Base-by-base conservation (phyloP, 2,888 invertebrate species). In the Lasioglossum villosulum region DNA sequence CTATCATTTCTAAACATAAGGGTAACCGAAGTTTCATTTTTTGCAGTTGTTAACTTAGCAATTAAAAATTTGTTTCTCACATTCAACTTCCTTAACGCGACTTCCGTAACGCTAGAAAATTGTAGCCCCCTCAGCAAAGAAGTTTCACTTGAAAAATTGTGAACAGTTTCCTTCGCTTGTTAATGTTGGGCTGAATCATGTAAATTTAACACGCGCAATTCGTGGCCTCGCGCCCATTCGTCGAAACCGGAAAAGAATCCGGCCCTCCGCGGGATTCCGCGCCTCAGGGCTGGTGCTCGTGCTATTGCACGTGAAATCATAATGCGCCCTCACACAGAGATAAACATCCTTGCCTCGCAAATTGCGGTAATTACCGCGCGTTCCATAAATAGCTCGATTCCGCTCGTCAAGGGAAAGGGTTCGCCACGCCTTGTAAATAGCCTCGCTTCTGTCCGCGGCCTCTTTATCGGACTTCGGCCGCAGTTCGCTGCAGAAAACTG, bases 271-370 rank as follows among this genome's bases (percentile, higher is more conserved):
- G 70, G 79, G 76, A 76, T 82, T 83, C 66, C 66, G 10, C 45
- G 76, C 34, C 37, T n/a, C 1, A 0, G 45, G 39, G 27, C 27
- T 42, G 45, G 1, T 37, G n/a, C 16, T 34, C n/a, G 59, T 19
- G 56, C 74, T 78, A 42, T 72, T 72, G 63, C 72, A 77, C 70
- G 72, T n/a, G 59, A 74, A 77, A 79, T 45, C 42, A 70, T 63
- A 75, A 48, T 34, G 14, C 37, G 4, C 77, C 39, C n/a, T 1
- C 37, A 4, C 70, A 3, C n/a, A 39, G 39, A 39, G 66, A 77
- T 42, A 66, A 63, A 52, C 82, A 42, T 73, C 52, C 66, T 39
- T 16, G 56, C 23, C 34, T 42, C 39, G 56, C 30, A 30, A 74
- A 77, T 59, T 48, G 14, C 19, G 48, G 45, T 8, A 81, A 81